Conservation (phyloP, 2,888 invertebrate species). For the Nezara viridula region DNA sequence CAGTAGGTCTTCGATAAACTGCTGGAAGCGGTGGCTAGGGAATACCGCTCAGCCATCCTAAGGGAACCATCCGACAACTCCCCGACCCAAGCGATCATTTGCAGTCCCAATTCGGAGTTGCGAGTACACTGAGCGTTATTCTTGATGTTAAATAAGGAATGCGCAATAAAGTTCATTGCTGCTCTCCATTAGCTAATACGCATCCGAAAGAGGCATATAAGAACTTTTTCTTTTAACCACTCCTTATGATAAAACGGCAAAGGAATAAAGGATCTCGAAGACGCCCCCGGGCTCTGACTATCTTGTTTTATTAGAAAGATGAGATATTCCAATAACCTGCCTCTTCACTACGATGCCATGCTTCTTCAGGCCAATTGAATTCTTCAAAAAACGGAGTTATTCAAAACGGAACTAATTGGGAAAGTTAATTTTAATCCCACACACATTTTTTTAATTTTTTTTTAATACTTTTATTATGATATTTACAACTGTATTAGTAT, state of each 20-base stretch:
- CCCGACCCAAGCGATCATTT: constrained; percentile 12
- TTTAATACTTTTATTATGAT: no score
- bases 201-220: not conserved
- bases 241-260: not conserved
- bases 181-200: not conserved
- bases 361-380: no score
- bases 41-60: not conserved
- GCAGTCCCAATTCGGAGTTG: not conserved
- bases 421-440: no score
- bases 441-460: no score
- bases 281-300: no score
- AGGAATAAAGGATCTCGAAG: no score
- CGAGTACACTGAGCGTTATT: not conserved
- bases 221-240: not conserved
- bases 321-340: no score
- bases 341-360: no score
- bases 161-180: not conserved
- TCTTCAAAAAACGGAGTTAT: no score
- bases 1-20: not conserved
- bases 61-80: constrained; percentile 3
- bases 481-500: no score
- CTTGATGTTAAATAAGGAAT: not conserved
- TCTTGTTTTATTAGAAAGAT: no score
- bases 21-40: not conserved
- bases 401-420: no score